phyloP scores from a whole-genome alignment of 2,888 invertebrate genomes.

The Pteria penguin region DNA sequence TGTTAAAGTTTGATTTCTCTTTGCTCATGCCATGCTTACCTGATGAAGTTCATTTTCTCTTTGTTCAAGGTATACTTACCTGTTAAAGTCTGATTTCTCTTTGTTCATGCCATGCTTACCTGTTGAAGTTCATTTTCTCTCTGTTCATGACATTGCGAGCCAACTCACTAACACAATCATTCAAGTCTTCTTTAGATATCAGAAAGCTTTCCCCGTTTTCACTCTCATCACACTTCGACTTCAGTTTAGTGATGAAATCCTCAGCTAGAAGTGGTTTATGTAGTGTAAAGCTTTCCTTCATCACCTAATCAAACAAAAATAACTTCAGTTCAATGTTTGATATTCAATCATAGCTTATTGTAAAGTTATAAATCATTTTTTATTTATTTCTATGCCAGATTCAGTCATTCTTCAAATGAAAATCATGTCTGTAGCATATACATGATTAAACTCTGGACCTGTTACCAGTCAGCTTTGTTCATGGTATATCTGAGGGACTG shows the following conservation, averaged over 20 bases:
- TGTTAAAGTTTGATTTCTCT: too few species aligned
- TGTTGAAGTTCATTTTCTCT: slow-evolving; percentile 77
- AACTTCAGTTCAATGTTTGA: too few species aligned
- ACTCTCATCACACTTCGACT: slow-evolving; percentile 63
- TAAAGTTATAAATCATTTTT: background rate
- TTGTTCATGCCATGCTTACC: too few species aligned
- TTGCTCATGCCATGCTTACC: too few species aligned
- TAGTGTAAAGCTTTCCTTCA: slow-evolving; percentile 79
- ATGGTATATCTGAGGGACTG: too few species aligned
- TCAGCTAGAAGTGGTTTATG: slow-evolving; percentile 77
- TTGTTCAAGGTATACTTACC: too few species aligned
- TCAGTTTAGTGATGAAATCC: slow-evolving; percentile 71
- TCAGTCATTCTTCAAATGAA: too few species aligned
- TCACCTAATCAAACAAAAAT: slow-evolving; percentile 68
- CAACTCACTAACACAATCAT: slow-evolving; percentile 70
- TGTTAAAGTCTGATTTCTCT: too few species aligned
- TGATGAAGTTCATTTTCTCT: too few species aligned
- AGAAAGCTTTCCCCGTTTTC: slow-evolving; percentile 56
- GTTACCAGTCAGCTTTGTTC: too few species aligned
- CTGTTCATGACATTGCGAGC: slow-evolving; percentile 74
- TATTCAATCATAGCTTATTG: too few species aligned
- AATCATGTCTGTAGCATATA: background rate
- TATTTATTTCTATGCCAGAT: background rate
- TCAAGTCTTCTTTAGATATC: slow-evolving; percentile 72
- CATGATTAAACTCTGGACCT: too few species aligned